Evolutionary conservation across 1,140 invertebrate genomes (phyloP).

Genomic region (Drosophila aff.): DNA sequence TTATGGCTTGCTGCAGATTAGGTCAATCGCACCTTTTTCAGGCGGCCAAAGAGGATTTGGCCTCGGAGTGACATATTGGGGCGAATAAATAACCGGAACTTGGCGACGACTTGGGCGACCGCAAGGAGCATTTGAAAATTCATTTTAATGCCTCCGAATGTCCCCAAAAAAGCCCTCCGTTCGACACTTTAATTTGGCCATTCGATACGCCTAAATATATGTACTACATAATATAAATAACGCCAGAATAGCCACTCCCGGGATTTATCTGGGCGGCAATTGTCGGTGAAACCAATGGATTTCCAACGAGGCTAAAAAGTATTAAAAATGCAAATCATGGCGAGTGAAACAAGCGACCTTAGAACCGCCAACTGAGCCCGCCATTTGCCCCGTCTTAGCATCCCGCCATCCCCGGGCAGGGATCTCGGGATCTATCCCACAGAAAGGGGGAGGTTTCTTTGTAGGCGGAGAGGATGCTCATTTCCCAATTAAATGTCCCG

Average conservation of each 20-base stretch:
- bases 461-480: conserved; percentile 39
- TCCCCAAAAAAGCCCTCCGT: neutral
- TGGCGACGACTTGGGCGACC: conserved; percentile 24
- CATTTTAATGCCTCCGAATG: conserved; percentile 29
- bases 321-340: conserved; percentile 72
- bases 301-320: conserved; percentile 42
- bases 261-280: conserved; percentile 39
- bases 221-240: conserved; percentile 46
- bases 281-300: conserved; percentile 59
- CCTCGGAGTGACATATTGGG: conserved; percentile 61
- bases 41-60: conserved; percentile 43
- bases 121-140: conserved; percentile 21
- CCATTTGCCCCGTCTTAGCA: conserved; percentile 14
- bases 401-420: neutral
- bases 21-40: conserved; percentile 64
- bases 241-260: conserved; percentile 29
- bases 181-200: conserved; percentile 36
- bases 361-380: conserved; percentile 48
- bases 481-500: conserved; percentile 75
- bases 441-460: conserved; percentile 13
- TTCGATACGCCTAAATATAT: conserved; percentile 39
- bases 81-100: conserved; percentile 62
- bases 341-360: conserved; percentile 56
- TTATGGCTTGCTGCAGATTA: conserved; percentile 53
- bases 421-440: neutral